Base-by-base conservation (phyloP, 1,140 invertebrate genomes). In the Acyrthosiphon pisum region DNA sequence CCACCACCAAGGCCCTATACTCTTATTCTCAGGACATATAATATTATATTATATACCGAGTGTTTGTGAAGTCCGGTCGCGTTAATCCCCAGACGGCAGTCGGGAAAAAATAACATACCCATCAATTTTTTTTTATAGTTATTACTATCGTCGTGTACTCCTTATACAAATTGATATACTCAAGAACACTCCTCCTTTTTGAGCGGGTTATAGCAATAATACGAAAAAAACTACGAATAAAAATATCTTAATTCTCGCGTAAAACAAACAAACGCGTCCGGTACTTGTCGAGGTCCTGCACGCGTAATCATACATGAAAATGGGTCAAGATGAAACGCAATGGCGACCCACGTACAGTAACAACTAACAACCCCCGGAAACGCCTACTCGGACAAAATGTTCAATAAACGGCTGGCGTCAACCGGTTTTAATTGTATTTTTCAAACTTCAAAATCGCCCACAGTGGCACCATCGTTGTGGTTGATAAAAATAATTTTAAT, bases 361-460 rank as follows among this genome's bases (percentile, higher is more conserved):
- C n/a, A 76, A 22, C 48, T 56, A 56, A 53, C 88, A 89, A 89
- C 88, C 53, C 89, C 37, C 41, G 37, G 56, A 26, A 90, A 90
- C 89, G 89, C 53, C 89, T 90, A 68, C 53, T 44, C 37, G 26
- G 6, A 41, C 23, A n/a, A n/a, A 44, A 48, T 30, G 20, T 44
- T 60, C 26, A 2, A 41, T 44, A 90, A 46, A 44, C 26, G 14
- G n/a, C 30, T n/a, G 1, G 14, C 22, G 22, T 89, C 37, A 89
- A 89, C 89, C 53, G 56, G 53, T 68, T 46, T 46, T 11, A 18
- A 46, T 26, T 22, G 22, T 50, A 7, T 35, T 53, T n/a, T 87
- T 35, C 30, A 22, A 53, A 53, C n/a, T 35, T 30, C 41, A 14
- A 60, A 90, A 46, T 90, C 56, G 89, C 56, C 37, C 56, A 41